Evolutionary conservation across 2,797 vertebrate species (phyloP), one percentile per base, ranked within the genome.

Genomic region (Etheostoma perlongum): DNA sequence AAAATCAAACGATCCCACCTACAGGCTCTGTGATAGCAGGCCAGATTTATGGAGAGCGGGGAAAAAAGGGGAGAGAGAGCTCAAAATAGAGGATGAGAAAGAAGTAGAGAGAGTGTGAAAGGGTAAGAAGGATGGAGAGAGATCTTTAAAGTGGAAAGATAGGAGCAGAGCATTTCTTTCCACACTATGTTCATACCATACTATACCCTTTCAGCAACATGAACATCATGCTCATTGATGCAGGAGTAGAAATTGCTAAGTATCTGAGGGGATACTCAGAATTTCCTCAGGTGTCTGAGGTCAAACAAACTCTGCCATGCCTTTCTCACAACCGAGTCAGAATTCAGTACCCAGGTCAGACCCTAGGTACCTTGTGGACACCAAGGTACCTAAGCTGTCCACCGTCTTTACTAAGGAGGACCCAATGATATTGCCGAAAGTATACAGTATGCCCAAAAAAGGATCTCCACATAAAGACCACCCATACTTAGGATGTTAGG

Each of bases 1-100:
- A 87, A 76, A 60, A 83, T 86, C 6, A 90, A 79, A 77, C 4
- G 5, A 77, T 78, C 68, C 71, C 84, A 83, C 84, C 84, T 86
- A 69, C 84, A 81, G 65, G 62, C 21, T 85, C 47, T 51, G 53
- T 74, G 84, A 81, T 69, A 78, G 72, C 62, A 46, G 36, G 47
- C 42, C 49, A 48, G 64, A 85, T 86, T 82, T 48, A 83, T 72
- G 36, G 64, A 47, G 72, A 61, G 78, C 0, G 25, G 12, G 4
- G 1, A 66, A 70, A 48, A 82, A 73, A 19, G 6, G 63, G 14
- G 60, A 4, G 72, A 63, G 49, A 42, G 25, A 49, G 54, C 76
- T 74, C 5, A 42, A 79, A 84, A 79, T 71, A 72, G 73, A 72
- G 71, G 69, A 64, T 16, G 67, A 73, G 77, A 77, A 67, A 57